phyloP scores from a whole-genome alignment of 2,797 vertebrate genomes.

The Hephaestus fuliginosus region DNA sequence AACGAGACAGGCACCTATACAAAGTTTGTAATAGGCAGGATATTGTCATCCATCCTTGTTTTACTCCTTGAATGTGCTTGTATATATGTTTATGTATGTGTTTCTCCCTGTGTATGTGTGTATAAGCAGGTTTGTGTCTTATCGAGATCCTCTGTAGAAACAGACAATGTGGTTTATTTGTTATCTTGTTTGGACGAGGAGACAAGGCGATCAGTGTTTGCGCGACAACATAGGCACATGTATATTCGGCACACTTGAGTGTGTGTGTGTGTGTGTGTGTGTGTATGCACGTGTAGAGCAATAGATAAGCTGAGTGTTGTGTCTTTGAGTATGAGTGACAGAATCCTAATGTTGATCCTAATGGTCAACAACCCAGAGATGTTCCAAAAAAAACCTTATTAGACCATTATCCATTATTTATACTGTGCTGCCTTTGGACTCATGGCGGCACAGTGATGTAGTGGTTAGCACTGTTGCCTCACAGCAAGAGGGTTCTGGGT shows the following conservation, averaged over 20 bases:
- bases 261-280: constrained; percentile 22
- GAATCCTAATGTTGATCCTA: constrained; percentile 81
- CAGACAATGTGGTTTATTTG: constrained; percentile 80
- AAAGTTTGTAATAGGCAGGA: constrained; percentile 52
- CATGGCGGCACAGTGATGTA: too few species aligned
- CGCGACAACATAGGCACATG: neutral
- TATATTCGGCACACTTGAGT: neutral
- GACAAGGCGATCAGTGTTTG: constrained; percentile 78
- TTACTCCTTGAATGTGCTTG: constrained; percentile 43
- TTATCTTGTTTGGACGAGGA: constrained; percentile 78
- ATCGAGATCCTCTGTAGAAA: constrained; percentile 82
- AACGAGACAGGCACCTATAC: constrained; percentile 27
- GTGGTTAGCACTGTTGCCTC: too few species aligned
- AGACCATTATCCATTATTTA: constrained; percentile 79
- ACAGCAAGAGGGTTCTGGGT: too few species aligned
- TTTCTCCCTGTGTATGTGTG: constrained; percentile 28
- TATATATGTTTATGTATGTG: constrained; percentile 28
- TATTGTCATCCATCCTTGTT: constrained; percentile 64
- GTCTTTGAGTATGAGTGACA: constrained; percentile 74
- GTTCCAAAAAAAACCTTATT: constrained; percentile 78
- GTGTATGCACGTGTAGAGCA: constrained; percentile 5
- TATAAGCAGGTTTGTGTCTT: constrained; percentile 84
- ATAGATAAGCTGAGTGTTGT: constrained; percentile 65
- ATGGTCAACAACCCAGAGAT: constrained; percentile 80
- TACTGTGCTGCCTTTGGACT: constrained; percentile 33